Evolutionary conservation across 1,140 invertebrate genomes (phyloP), one percentile per base, ranked within the genome.

Genomic region (Cydia fagiglandana): DNA sequence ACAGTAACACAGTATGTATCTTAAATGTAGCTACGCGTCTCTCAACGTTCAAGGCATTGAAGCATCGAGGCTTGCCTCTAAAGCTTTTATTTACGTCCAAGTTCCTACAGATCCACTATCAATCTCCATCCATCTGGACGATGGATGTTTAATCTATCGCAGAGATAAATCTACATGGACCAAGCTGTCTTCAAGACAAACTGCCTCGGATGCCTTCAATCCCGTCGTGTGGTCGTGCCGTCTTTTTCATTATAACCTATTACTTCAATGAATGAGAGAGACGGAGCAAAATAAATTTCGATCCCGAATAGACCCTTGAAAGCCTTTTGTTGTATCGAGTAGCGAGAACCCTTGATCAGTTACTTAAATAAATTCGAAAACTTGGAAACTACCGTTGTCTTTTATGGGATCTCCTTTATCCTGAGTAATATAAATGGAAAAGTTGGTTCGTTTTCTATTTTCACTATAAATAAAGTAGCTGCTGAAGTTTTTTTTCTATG

Each of bases 281-380:
- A 61, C 6, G 12, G 56, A 61, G 20, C 17, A 24, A 56, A 50
- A 50, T 61, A 61, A 61, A 61, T 61, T 61, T 56, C 53, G 53
- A 56, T 56, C 20, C 7, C 56, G 56, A 61, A 61, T 61, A 53
- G 50, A 53, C 20, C 56, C 53, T 10, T 61, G 56, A 61, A 61
- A 61, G 56, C 20, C 20, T 61, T 61, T 61, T 61, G 5, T 61
- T 61, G 56, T 61, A 61, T 61, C 56, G 56, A 61, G 56, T 61
- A 61, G 20, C 56, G 56, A 24, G 56, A 61, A 61, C 56, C 56
- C 56, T 61, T 61, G 56, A 61, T 61, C 56, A 61, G 56, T 61
- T 61, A 61, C 56, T 61, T 61, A 61, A 61, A 61, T 61, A 61
- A 61, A 61, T 61, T 61, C 56, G 56, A 61, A 61, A 61, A 61